Percentiles rank a stretch among this genome's conserved stretches.
These are phyloP conservation scores for Drosophila bocqueti DNA, from an alignment of 1,140 invertebrate species.

Conservation along the genomic window DNA sequence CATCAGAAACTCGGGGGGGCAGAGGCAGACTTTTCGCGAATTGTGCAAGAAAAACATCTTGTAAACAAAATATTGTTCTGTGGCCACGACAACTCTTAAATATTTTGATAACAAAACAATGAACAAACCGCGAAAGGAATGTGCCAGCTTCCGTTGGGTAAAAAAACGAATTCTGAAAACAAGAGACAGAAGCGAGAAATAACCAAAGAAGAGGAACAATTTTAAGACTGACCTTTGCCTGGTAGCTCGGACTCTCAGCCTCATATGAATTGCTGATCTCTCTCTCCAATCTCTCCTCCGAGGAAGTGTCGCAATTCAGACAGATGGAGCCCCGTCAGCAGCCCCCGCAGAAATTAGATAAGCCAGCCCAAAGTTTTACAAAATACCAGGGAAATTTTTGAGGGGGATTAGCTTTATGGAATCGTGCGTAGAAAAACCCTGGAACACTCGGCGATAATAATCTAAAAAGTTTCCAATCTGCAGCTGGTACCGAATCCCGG, in stretches of 20 bases:
- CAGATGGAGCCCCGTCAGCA: slow-evolving; percentile 12
- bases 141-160: slow-evolving; percentile 15
- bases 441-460: slow-evolving; percentile 1
- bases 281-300: not conserved
- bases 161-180: not conserved
- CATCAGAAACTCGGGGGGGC: not conserved
- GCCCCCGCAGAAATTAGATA: slow-evolving; percentile 31
- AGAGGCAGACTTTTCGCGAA: slow-evolving; percentile 3
- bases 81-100: not conserved
- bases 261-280: slow-evolving; percentile 47
- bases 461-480: slow-evolving; percentile 11
- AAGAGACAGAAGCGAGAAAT: not conserved
- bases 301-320: slow-evolving; percentile 45
- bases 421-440: not conserved
- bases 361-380: not conserved
- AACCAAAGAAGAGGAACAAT: slow-evolving; percentile 3
- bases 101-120: slow-evolving; percentile 22
- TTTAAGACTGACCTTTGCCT: slow-evolving; percentile 23
- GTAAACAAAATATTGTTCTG: slow-evolving; percentile 18
- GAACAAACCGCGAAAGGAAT: not conserved
- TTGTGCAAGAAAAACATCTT: slow-evolving; percentile 3
- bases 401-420: not conserved
- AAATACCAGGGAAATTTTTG: not conserved
- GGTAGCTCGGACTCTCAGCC: not conserved
- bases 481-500: not conserved